Percentiles rank a stretch among this genome's conserved stretches.
Conservation (phyloP, 2,113 vertebrate genomes). For the Scopus umbretta region DNA sequence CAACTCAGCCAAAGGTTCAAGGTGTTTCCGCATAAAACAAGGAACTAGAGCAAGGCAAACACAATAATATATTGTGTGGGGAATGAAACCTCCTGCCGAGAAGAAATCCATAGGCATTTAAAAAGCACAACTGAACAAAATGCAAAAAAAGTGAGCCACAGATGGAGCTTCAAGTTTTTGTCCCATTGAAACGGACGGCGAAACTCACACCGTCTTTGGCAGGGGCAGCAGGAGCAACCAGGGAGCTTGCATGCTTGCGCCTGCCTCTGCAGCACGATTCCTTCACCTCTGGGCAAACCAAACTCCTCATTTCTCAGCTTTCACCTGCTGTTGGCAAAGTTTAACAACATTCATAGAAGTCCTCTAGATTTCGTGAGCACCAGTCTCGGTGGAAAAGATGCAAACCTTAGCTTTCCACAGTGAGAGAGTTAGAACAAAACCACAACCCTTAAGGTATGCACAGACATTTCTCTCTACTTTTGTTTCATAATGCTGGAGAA, state of each 20-base stretch:
- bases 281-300: not conserved
- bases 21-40: constrained; percentile 29
- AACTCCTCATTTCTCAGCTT: not conserved
- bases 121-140: not conserved
- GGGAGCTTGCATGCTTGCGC: not conserved
- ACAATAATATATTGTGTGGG: constrained; percentile 16
- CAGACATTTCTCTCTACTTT: not conserved
- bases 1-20: constrained; percentile 38
- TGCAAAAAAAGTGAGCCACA: not conserved
- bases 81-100: constrained; percentile 1
- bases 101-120: not conserved
- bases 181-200: not conserved
- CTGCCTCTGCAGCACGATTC: not conserved
- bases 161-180: not conserved
- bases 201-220: not conserved
- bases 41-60: constrained; percentile 6
- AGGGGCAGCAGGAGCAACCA: not conserved
- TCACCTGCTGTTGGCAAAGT: not conserved
- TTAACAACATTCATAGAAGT: not conserved
- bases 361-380: not conserved
- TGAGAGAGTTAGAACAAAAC: not conserved
- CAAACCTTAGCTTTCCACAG: not conserved
- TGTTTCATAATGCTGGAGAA: constrained; percentile 22
- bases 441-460: not conserved
- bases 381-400: not conserved